A percentile compares a stretch with the other conserved stretches of the same genome.
phyloP scores from a whole-genome alignment of 1,140 invertebrate genomes.

The Cepaea nemoralis region DNA sequence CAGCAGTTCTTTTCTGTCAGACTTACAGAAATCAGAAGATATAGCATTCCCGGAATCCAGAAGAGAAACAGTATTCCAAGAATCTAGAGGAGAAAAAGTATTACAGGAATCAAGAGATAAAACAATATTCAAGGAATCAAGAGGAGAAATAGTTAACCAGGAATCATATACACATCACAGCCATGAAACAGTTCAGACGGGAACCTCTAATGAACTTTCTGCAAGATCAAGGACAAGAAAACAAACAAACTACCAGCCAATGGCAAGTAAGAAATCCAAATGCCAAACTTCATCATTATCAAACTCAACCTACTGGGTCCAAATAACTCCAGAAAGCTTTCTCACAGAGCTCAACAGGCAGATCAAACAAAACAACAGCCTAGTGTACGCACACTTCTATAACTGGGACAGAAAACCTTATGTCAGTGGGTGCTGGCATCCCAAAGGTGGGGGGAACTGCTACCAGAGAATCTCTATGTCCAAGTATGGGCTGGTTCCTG shows the following conservation, averaged over 20 bases:
- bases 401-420: conserved; percentile 36
- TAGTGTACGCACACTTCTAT: conserved; percentile 52
- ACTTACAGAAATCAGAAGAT: no score
- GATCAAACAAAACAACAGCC: conserved; percentile 27
- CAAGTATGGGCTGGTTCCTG: conserved; percentile 54
- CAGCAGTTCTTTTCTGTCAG: no score
- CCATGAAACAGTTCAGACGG: conserved; percentile 28
- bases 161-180: conserved; percentile 3
- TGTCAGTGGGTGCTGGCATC: conserved; percentile 51
- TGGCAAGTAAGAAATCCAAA: no score
- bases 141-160: neutral
- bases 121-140: neutral
- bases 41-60: no score
- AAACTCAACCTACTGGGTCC: conserved; percentile 41
- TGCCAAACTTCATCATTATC: neutral
- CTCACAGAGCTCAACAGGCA: conserved; percentile 49
- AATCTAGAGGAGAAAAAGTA: no score
- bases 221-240: conserved; percentile 24
- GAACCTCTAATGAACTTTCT: neutral
- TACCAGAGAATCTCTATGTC: conserved; percentile 55
- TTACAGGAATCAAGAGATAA: no score
- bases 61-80: neutral
- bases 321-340: conserved; percentile 53
- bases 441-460: conserved; percentile 29
- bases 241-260: no score